phyloP scores from a whole-genome alignment of 92 coral and sea anemone genomes.

The Zoanthus gigantus region DNA sequence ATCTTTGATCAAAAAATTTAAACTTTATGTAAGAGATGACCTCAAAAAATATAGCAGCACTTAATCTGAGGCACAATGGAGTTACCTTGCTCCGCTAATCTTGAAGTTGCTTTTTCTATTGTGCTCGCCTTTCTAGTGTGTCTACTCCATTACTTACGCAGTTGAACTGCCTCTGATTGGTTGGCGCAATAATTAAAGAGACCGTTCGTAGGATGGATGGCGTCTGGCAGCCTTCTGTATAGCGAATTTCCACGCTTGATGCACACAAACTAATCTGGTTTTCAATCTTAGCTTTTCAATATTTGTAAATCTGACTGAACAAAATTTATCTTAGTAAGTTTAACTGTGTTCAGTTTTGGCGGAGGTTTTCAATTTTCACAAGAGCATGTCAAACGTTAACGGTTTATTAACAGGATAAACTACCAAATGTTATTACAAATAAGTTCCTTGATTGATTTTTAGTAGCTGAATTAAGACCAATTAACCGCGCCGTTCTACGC shows the following conservation, averaged over 20 bases:
- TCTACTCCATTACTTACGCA: slow-evolving; percentile 35
- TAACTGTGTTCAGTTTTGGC: not conserved
- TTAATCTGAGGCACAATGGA: slow-evolving; percentile 7
- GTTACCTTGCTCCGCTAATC: slow-evolving; percentile 14
- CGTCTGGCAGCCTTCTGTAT: slow-evolving; percentile 35
- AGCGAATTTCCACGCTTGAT: slow-evolving; percentile 39
- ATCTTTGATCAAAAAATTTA: slow-evolving; percentile 20
- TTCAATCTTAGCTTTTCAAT: not conserved
- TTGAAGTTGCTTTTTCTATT: slow-evolving; percentile 39
- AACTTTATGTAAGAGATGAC: not conserved
- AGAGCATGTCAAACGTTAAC: slow-evolving; percentile 43
- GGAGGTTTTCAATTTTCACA: not conserved
- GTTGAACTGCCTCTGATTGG: slow-evolving; percentile 32
- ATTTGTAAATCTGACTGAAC: not conserved
- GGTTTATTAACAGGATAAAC: slow-evolving; percentile 53
- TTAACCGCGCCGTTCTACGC: slow-evolving; percentile 40
- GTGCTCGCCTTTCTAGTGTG: slow-evolving; percentile 24
- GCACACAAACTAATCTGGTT: slow-evolving; percentile 46
- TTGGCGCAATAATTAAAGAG: slow-evolving; percentile 43
- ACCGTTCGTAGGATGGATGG: slow-evolving; percentile 37
- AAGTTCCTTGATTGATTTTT: slow-evolving; percentile 48
- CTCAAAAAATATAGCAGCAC: not conserved
- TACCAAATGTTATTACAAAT: slow-evolving; percentile 51
- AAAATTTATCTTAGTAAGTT: not conserved
- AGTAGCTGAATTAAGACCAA: slow-evolving; percentile 54